Percentiles rank a stretch among this genome's conserved stretches.
phyloP scores from a whole-genome alignment of 2,888 invertebrate species.

The Macroteleia sp. region DNA sequence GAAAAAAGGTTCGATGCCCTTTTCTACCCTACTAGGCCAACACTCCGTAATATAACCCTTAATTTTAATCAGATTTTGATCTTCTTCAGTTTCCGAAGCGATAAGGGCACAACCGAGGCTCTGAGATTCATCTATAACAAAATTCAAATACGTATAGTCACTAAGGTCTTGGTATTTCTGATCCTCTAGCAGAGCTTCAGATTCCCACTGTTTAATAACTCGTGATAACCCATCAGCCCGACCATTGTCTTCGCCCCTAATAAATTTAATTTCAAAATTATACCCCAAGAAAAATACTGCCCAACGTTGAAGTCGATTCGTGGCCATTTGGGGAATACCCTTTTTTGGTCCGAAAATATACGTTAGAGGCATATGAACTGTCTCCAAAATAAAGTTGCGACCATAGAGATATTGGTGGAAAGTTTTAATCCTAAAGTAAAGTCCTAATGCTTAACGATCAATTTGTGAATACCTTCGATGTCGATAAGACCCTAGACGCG shows the following conservation, averaged over 20 bases:
- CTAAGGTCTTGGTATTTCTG: background rate
- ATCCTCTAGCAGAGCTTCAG: background rate
- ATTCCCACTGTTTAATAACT: background rate
- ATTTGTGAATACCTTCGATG: conserved; percentile 69
- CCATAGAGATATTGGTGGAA: conserved; percentile 1
- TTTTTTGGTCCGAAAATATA: conserved; percentile 61
- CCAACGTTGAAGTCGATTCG: conserved; percentile 60
- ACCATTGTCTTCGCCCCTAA: background rate
- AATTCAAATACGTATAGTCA: conserved; percentile 31
- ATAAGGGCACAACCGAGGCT: background rate
- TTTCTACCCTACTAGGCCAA: background rate
- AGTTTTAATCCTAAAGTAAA: background rate
- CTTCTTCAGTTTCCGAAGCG: background rate
- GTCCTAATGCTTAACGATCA: conserved; percentile 31
- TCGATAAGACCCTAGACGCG: conserved; percentile 70
- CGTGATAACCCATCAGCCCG: conserved; percentile 1
- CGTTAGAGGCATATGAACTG: background rate
- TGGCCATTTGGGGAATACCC: conserved; percentile 63
- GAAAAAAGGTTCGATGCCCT: background rate
- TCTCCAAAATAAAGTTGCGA: background rate
- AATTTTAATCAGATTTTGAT: background rate
- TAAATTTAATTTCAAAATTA: conserved; percentile 35
- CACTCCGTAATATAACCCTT: background rate
- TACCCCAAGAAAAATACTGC: conserved; percentile 57
- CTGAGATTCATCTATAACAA: conserved; percentile 16